Evolutionary conservation across 2,113 vertebrate species (phyloP).

Genomic region (Marcusenius ussheri): DNA sequence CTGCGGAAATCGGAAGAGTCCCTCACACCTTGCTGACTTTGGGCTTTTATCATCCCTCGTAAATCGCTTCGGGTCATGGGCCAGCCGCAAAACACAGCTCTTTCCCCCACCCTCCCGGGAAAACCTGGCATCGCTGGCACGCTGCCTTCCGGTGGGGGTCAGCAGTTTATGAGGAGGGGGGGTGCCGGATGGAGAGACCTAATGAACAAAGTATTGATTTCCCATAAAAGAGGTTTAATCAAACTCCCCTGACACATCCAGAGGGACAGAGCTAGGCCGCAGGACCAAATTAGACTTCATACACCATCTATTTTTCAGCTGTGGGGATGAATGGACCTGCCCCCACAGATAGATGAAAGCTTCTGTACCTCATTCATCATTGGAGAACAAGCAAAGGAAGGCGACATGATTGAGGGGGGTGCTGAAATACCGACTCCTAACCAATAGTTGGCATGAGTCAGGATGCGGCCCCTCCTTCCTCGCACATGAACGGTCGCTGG

Average conservation of each 20-base stretch:
- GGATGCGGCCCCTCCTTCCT: background rate
- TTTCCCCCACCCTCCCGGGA: background rate
- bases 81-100: background rate
- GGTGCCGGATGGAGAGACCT: conserved; percentile 50
- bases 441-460: conserved; percentile 19
- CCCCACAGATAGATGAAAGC: conserved; percentile 55
- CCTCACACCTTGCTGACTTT: conserved; percentile 4
- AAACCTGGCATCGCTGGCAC: background rate
- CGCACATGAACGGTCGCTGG: background rate
- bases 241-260: conserved; percentile 56
- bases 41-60: conserved; percentile 15
- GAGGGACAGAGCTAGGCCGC: conserved; percentile 49
- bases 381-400: conserved; percentile 49
- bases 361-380: conserved; percentile 57
- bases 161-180: conserved; percentile 45
- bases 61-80: conserved; percentile 5
- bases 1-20: background rate
- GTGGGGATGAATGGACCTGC: conserved; percentile 65
- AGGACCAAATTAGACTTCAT: conserved; percentile 64
- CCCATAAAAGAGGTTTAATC: conserved; percentile 74
- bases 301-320: conserved; percentile 57
- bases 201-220: conserved; percentile 73
- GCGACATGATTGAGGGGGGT: conserved; percentile 37
- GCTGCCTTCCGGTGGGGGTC: conserved; percentile 31
- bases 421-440: conserved; percentile 28